phyloP scores from a whole-genome alignment of 2,888 invertebrate species.

The Limenitis camilla region DNA sequence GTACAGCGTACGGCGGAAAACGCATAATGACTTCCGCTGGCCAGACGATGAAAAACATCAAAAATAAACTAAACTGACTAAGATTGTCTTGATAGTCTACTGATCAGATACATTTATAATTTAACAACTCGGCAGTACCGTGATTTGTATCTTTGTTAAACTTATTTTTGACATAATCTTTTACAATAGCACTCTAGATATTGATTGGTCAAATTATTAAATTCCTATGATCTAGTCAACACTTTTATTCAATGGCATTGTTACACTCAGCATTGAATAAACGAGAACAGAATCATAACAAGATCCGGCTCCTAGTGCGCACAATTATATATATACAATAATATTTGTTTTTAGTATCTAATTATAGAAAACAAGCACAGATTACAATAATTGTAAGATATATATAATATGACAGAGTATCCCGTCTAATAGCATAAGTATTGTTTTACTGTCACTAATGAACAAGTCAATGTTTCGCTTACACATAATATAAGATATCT shows the following conservation, averaged over 20 bases:
- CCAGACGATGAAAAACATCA: constrained; percentile 54
- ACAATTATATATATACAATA: constrained; percentile 2
- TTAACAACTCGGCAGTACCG: too few species aligned
- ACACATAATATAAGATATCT: not conserved
- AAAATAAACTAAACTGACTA: constrained; percentile 49
- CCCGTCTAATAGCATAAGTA: constrained; percentile 1
- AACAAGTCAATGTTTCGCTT: constrained; percentile 1
- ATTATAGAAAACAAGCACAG: not conserved
- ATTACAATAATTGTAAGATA: not conserved
- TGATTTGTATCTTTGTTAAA: too few species aligned
- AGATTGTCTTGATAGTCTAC: constrained; percentile 24
- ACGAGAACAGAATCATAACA: constrained; percentile 11
- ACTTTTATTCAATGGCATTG: not conserved
- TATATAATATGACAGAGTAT: not conserved
- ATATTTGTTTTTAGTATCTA: not conserved
- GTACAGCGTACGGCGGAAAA: constrained; percentile 60
- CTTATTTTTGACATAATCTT: too few species aligned
- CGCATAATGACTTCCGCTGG: constrained; percentile 71
- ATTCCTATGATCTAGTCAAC: not conserved
- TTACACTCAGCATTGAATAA: not conserved
- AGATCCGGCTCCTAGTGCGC: constrained; percentile 13
- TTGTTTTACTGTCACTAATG: not conserved
- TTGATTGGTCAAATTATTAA: not conserved
- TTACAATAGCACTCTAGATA: too few species aligned
- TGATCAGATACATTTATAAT: constrained; percentile 16